Conservation (phyloP, 1,140 invertebrate genomes). For the Coenobita brevimanus region DNA sequence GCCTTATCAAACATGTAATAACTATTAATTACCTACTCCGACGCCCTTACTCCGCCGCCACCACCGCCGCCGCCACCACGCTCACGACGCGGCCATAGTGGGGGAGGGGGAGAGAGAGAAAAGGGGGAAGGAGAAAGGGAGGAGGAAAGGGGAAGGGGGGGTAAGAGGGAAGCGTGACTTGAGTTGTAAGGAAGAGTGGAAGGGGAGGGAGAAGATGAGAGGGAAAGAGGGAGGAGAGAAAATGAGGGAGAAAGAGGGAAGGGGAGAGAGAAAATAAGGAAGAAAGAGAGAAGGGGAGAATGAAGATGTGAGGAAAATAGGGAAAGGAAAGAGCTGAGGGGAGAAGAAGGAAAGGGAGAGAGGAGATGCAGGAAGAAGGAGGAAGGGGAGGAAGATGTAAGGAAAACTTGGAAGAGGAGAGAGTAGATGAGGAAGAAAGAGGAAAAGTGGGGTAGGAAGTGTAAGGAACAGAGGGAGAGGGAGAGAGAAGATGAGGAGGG, state of each 20-base stretch:
- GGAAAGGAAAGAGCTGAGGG: not conserved
- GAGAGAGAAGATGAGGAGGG: not conserved
- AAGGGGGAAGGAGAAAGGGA: not conserved
- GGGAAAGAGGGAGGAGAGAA: not conserved
- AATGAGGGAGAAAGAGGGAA: not conserved
- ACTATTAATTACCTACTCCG: slow-evolving; percentile 15
- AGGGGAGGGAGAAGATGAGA: not conserved
- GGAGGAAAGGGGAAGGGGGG: not conserved
- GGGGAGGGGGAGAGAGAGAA: not conserved
- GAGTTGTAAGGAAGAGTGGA: too few relatives aligned
- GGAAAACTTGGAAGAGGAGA: not conserved
- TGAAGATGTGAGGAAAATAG: not conserved
- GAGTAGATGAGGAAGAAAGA: not conserved
- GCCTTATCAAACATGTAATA: slow-evolving; percentile 32
- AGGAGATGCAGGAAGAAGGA: not conserved
- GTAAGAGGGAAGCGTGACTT: not conserved
- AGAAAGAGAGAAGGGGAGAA: not conserved
- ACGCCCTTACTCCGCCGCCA: not conserved
- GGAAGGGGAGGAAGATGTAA: not conserved
- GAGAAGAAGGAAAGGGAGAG: not conserved
- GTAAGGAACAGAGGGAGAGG: not conserved
- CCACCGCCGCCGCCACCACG: not conserved
- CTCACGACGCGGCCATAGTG: not conserved
- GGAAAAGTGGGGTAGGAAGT: not conserved
- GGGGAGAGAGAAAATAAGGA: not conserved